A percentile compares a stretch with the other conserved stretches of the same genome.
These are phyloP conservation scores for Contarinia nasturtii DNA, from an alignment of 1,140 invertebrate genomes.

Conservation along the genomic window DNA sequence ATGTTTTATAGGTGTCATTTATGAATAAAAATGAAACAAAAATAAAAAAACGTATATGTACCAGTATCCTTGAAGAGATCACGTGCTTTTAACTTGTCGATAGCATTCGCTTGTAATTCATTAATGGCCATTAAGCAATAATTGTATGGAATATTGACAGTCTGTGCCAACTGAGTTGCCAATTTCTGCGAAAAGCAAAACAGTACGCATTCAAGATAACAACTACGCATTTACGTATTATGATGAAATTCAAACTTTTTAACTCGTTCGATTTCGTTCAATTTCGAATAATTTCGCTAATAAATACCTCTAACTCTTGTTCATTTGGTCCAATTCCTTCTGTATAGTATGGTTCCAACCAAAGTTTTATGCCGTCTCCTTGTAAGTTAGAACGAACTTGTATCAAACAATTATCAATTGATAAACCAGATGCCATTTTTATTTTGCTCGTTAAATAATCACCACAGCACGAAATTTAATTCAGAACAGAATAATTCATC, in stretches of 20 bases:
- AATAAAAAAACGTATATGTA: too few relatives aligned
- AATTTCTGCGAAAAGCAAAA: constrained; percentile 30
- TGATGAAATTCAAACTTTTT: constrained; percentile 6
- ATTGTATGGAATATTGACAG: constrained; percentile 29
- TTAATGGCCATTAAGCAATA: constrained; percentile 30
- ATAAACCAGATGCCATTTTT: constrained; percentile 9
- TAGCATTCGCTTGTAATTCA: constrained; percentile 42
- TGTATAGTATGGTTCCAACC: constrained; percentile 45
- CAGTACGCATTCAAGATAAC: neutral
- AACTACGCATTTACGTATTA: constrained; percentile 3
- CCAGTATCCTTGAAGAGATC: constrained; percentile 41
- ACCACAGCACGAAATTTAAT: too few relatives aligned
- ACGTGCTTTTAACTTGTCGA: constrained; percentile 41
- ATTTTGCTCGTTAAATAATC: neutral
- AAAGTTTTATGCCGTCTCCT: constrained; percentile 43
- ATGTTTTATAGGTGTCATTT: too few relatives aligned
- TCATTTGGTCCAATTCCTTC: constrained; percentile 24
- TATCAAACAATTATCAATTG: constrained; percentile 38
- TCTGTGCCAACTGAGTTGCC: constrained; percentile 29
- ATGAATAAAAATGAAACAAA: too few relatives aligned
- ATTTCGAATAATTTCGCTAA: neutral
- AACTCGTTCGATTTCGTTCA: neutral
- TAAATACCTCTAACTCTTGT: constrained; percentile 25
- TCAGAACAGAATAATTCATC: too few relatives aligned
- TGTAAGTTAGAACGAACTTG: constrained; percentile 42